Conservation (phyloP, 2,797 vertebrate genomes). For the Geotrypetes seraphini region DNA sequence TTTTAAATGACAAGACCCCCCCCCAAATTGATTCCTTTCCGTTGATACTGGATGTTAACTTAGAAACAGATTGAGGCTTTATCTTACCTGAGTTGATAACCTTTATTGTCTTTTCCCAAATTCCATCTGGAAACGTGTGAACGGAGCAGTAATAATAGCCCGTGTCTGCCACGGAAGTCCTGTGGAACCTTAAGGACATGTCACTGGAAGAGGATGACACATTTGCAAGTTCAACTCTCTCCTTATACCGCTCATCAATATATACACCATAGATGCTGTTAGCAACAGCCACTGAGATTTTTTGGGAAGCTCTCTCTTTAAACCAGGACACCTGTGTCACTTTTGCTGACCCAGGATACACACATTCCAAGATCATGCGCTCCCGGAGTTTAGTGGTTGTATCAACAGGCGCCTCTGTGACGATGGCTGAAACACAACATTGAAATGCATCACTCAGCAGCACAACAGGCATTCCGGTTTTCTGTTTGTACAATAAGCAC, state of each 20-base stretch:
- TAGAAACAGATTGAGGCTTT: neutral
- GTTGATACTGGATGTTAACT: too few species aligned
- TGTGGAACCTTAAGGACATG: slow-evolving; percentile 56
- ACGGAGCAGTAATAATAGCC: slow-evolving; percentile 62
- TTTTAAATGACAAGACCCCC: too few species aligned
- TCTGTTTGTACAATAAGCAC: too few species aligned
- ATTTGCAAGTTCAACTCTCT: slow-evolving; percentile 56
- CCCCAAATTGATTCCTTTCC: too few species aligned
- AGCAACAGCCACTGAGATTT: slow-evolving; percentile 48
- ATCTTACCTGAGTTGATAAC: slow-evolving; percentile 63
- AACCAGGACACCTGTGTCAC: slow-evolving; percentile 68
- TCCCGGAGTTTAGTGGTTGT: slow-evolving; percentile 51
- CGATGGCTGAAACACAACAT: slow-evolving; percentile 6
- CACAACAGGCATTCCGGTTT: too few species aligned
- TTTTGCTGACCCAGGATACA: slow-evolving; percentile 44
- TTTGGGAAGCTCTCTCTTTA: slow-evolving; percentile 35
- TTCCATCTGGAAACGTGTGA: slow-evolving; percentile 55
- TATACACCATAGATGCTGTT: slow-evolving; percentile 32
- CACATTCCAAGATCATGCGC: slow-evolving; percentile 63
- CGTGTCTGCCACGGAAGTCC: slow-evolving; percentile 54
- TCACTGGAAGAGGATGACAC: slow-evolving; percentile 22
- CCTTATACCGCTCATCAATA: slow-evolving; percentile 31
- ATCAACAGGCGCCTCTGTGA: slow-evolving; percentile 18
- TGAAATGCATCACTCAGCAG: neutral
- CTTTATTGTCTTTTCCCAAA: slow-evolving; percentile 51